Base-by-base conservation (phyloP, 2,888 invertebrate species). In the Stenurella melanura region DNA sequence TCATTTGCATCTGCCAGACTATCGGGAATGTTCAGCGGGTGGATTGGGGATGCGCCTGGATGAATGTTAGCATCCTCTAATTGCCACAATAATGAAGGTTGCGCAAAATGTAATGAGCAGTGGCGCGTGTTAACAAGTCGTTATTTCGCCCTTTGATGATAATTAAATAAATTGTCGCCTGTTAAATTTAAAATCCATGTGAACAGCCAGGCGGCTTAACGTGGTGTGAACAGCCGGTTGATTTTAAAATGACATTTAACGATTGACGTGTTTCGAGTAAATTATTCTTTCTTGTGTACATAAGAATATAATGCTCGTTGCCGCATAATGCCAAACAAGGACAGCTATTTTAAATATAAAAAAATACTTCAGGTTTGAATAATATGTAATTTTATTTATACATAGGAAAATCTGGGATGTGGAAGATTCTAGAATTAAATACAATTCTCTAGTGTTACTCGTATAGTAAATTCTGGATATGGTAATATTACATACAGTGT, bases 41-140 rank as follows among this genome's bases (percentile, higher is more conserved):
- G 18, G 9, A 10, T 11, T 17, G 11, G 34, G 17, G 38, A 57
- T 61, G 42, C 61, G 73, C 60, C 75, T 71, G 73, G 73, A 71
- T 70, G 77, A 74, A 74, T 70, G 57, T 18, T 76, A 74, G 69
- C 78, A 76, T 81, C 78, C 81, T 76, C 81, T 83, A 83, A 84
- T 84, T 83, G 82, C 79, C 79, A 74, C 79, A 81, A 79, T 84
- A 82, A 83, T 80, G 79, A 80, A 77, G 81, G 82, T 75, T 76
- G 77, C 78, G 76, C 75, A 64, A 72, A 79, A 73, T 75, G 75
- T 73, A 83, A 82, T 77, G 81, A 78, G 77, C 80, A 78, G 64
- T 79, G 77, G 81, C 82, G 82, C 80, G 80, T 82, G 83, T 81
- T 84, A 83, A 83, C 83, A 83, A 82, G 80, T 83, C 80, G 82